phyloP scores from a whole-genome alignment of 2,113 vertebrate genomes.

The Hystrix cristata region DNA sequence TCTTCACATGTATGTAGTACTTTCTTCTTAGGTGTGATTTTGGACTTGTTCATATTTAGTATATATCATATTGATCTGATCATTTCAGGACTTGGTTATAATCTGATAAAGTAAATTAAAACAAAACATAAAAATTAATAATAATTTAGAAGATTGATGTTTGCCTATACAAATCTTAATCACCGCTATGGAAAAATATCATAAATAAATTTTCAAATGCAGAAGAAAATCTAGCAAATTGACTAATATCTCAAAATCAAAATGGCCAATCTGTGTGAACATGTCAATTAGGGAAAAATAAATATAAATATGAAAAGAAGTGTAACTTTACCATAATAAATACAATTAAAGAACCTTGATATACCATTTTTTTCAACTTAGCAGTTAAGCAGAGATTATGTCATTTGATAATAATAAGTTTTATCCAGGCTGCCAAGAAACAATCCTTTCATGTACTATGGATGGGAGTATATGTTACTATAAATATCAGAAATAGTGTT shows the following conservation, averaged over 20 bases:
- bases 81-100: not conserved
- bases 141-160: not conserved
- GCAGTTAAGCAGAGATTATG: not conserved
- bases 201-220: not conserved
- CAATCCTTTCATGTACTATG: not conserved
- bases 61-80: not conserved
- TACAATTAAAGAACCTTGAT: not conserved
- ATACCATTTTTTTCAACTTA: not conserved
- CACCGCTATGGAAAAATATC: not conserved
- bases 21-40: not conserved
- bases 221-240: slow-evolving; percentile 12
- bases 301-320: not conserved
- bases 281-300: not conserved
- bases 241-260: not conserved
- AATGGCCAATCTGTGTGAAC: not conserved
- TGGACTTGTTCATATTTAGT: not conserved
- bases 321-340: not conserved
- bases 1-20: not conserved
- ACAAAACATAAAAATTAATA: not conserved
- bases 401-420: not conserved
- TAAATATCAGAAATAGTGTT: not conserved
- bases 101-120: not conserved
- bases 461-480: not conserved
- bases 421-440: not conserved
- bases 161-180: slow-evolving; percentile 29